Percentiles rank a stretch among this genome's conserved stretches.
phyloP scores from a whole-genome alignment of 2,113 vertebrate species.

The Pedetes capensis region DNA sequence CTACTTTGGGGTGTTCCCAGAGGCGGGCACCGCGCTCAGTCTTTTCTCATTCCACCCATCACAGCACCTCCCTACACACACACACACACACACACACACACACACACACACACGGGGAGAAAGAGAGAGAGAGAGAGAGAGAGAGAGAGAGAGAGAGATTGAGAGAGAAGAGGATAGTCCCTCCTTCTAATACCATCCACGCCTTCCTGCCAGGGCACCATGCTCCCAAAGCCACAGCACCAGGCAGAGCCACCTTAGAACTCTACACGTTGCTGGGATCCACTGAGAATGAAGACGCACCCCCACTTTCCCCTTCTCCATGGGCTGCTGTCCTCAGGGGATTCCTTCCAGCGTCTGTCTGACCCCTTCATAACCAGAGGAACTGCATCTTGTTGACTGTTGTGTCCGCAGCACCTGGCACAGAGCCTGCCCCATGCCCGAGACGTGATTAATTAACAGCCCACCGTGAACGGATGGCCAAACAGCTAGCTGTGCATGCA shows the following conservation, averaged over 20 bases:
- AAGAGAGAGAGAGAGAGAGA: too few relatives aligned
- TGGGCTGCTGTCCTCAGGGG: neutral
- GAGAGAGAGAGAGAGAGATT: too few relatives aligned
- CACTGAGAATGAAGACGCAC: rapidly evolving
- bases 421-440: neutral
- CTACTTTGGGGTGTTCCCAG: neutral
- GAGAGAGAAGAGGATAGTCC: too few relatives aligned
- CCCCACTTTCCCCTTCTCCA: neutral
- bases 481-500: neutral
- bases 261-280: too few relatives aligned
- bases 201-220: neutral
- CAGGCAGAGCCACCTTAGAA: neutral
- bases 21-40: neutral
- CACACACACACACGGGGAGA: too few relatives aligned
- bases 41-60: neutral
- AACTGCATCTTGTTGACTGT: neutral
- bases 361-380: neutral
- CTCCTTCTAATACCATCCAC: neutral
- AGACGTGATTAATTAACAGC: neutral
- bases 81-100: too few relatives aligned
- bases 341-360: neutral
- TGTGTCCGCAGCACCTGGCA: neutral
- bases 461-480: neutral
- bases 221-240: neutral
- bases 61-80: too few relatives aligned